Conservation (phyloP, 2,888 invertebrate species). For the Caenorhabditis sp. region DNA sequence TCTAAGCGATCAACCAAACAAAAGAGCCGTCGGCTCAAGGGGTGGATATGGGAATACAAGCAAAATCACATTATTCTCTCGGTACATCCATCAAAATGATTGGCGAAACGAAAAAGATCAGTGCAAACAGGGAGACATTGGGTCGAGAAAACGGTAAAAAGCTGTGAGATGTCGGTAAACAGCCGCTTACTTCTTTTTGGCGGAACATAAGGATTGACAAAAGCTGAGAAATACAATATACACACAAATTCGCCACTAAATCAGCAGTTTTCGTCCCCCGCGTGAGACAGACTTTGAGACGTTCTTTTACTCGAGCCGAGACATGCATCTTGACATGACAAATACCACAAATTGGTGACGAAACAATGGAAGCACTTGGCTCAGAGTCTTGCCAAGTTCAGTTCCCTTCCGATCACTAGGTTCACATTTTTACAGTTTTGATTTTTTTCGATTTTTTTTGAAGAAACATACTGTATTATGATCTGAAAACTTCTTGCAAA, state of each 20-base stretch:
- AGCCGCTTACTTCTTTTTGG: constrained; percentile 36
- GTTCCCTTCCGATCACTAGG: no score
- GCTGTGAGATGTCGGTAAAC: constrained; percentile 61
- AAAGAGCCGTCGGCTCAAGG: no score
- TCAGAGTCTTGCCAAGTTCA: not conserved
- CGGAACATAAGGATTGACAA: constrained; percentile 57
- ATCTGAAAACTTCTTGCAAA: no score
- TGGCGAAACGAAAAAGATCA: constrained; percentile 56
- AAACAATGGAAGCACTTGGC: not conserved
- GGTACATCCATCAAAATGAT: constrained; percentile 59
- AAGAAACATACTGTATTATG: no score
- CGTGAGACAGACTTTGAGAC: not conserved
- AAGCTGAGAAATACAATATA: constrained; percentile 53
- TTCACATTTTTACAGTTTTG: no score
- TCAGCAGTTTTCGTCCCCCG: constrained; percentile 15
- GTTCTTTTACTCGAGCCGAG: no score
- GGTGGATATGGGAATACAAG: constrained; percentile 44
- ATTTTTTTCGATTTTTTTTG: not conserved
- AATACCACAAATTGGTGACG: not conserved
- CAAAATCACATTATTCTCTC: constrained; percentile 63
- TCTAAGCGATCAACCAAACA: constrained; percentile 63
- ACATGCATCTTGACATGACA: constrained; percentile 10
- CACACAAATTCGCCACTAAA: constrained; percentile 42
- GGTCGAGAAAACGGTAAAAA: constrained; percentile 35
- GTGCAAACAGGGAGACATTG: constrained; percentile 46